Conservation (phyloP, 2,113 vertebrate species). For the Oplegnathus fasciatus region DNA sequence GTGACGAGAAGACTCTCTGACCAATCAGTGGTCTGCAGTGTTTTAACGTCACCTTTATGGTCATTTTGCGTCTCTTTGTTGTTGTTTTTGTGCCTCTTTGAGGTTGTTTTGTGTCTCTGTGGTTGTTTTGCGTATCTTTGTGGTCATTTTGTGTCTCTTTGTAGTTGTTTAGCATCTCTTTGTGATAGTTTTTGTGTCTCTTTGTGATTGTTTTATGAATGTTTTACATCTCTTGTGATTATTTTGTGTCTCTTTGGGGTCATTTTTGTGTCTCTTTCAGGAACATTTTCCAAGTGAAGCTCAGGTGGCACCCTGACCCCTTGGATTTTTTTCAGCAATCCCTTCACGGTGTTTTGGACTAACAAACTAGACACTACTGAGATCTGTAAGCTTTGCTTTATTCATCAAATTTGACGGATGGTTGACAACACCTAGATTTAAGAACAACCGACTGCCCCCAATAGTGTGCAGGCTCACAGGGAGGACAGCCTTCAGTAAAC, state of each 20-base stretch:
- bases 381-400: neutral
- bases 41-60: too few relatives aligned
- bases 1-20: too few relatives aligned
- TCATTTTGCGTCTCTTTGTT: too few relatives aligned
- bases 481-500: conserved; percentile 44
- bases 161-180: neutral
- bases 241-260: neutral
- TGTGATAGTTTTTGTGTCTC: neutral
- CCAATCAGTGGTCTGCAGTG: too few relatives aligned
- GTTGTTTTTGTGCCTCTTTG: neutral
- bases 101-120: neutral
- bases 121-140: too few relatives aligned
- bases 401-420: conserved; percentile 15
- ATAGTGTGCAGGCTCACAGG: conserved; percentile 16
- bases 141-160: neutral
- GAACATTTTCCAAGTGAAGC: neutral
- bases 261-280: neutral
- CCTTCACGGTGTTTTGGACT: neutral
- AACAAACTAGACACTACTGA: neutral
- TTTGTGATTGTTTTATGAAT: neutral
- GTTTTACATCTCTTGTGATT: neutral
- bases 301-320: neutral
- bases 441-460: conserved; percentile 10
- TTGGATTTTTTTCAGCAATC: neutral
- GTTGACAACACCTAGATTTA: conserved; percentile 19